Conservation (phyloP, 2,888 invertebrate genomes). For the Drosophila quinaria region DNA sequence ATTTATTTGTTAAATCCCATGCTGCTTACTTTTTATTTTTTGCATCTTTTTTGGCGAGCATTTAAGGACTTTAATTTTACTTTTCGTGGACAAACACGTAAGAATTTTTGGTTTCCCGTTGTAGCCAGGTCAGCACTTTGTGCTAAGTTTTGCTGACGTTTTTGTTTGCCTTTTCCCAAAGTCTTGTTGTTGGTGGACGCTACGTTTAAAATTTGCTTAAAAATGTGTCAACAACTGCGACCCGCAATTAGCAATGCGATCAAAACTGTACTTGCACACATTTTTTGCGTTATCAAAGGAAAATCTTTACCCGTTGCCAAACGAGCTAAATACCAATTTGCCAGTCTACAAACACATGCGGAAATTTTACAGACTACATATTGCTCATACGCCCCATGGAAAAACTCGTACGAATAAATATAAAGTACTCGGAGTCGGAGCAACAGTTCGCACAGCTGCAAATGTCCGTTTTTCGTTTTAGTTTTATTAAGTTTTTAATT, state of each 20-base stretch:
- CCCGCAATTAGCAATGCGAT: conserved; percentile 62
- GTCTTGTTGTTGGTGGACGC: conserved; percentile 9
- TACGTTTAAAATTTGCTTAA: conserved; percentile 37
- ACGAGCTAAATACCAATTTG: conserved; percentile 36
- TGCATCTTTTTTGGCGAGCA: conserved; percentile 13
- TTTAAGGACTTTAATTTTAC: conserved; percentile 38
- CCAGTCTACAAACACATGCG: conserved; percentile 10
- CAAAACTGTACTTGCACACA: conserved; percentile 30
- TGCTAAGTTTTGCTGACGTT: conserved; percentile 44
- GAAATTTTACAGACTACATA: conserved; percentile 5
- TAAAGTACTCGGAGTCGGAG: conserved; percentile 16
- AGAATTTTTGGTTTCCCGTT: conserved; percentile 43
- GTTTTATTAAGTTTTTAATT: conserved; percentile 81
- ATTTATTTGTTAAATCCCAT: neutral
- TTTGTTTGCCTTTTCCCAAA: conserved; percentile 25
- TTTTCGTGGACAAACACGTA: conserved; percentile 38
- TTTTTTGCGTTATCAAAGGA: conserved; percentile 34
- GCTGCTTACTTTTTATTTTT: conserved; percentile 11
- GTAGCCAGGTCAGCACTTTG: conserved; percentile 54
- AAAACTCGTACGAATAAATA: neutral
- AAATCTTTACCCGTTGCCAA: conserved; percentile 29
- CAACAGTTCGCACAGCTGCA: conserved; percentile 54
- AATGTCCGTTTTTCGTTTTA: conserved; percentile 49
- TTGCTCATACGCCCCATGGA: conserved; percentile 16
- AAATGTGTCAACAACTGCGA: conserved; percentile 63